These are phyloP conservation scores for Apotomis turbidana DNA, from an alignment of 2,888 invertebrate species.

Conservation along the genomic window DNA sequence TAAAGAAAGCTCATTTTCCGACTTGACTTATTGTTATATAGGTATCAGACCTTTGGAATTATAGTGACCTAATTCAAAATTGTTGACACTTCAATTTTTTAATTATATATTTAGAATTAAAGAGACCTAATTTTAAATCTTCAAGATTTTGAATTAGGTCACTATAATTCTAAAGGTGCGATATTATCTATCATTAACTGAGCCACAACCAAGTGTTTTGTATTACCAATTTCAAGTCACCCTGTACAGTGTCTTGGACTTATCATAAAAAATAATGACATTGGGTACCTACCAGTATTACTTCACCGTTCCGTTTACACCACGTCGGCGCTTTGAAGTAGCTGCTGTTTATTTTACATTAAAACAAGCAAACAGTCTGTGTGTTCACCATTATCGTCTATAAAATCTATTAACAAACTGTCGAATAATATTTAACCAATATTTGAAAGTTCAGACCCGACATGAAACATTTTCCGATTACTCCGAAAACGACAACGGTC, in stretches of 20 bases:
- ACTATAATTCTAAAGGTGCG: no score
- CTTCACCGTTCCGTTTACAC: neutral
- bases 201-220: no score
- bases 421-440: slow-evolving; percentile 14
- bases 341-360: slow-evolving; percentile 18
- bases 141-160: no score
- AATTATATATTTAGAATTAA: no score
- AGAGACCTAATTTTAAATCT: no score
- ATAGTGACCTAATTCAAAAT: no score
- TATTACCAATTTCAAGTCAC: neutral
- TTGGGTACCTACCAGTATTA: neutral
- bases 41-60: no score
- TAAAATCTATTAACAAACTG: slow-evolving; percentile 20
- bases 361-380: slow-evolving; percentile 16
- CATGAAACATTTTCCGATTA: neutral
- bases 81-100: no score
- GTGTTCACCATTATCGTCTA: slow-evolving; percentile 21
- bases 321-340: neutral
- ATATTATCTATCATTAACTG: no score
- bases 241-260: no score
- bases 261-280: neutral
- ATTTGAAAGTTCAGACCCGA: neutral
- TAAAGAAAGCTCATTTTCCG: no score
- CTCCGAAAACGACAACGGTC: neutral
- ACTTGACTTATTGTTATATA: no score